phyloP scores from a whole-genome alignment of 2,888 invertebrate species.

The Microctonus brassicae region DNA sequence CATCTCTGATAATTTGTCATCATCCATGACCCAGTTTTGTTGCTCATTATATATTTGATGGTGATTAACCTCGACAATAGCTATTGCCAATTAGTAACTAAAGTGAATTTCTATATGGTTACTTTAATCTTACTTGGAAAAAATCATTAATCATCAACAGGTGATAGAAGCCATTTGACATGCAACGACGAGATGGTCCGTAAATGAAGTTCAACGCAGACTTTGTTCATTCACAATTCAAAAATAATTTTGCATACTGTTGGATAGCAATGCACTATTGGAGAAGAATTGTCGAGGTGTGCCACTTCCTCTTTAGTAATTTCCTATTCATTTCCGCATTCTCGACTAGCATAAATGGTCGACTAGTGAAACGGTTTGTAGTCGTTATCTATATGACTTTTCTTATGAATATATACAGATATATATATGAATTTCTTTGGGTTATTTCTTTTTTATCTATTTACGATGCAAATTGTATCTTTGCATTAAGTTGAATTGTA shows the following conservation, averaged over 20 bases:
- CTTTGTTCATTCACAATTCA: slow-evolving; percentile 6
- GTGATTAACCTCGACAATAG: background rate
- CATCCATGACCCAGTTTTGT: background rate
- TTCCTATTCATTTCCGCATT: slow-evolving; percentile 61
- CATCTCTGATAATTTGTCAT: background rate
- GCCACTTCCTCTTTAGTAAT: slow-evolving; percentile 59
- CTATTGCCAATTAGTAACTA: background rate
- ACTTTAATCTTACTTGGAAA: background rate
- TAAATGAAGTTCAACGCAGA: background rate
- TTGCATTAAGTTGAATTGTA: background rate
- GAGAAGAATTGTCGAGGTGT: slow-evolving; percentile 48
- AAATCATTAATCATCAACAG: background rate
- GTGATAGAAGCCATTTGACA: background rate
- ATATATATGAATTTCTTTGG: background rate
- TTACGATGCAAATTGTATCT: slow-evolving; percentile 1
- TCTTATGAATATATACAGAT: background rate
- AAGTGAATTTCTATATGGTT: background rate
- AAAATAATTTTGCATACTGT: slow-evolving; percentile 5
- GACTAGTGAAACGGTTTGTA: background rate
- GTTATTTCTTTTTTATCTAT: background rate
- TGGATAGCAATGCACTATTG: slow-evolving; percentile 6
- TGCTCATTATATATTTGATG: background rate
- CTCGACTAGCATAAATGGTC: background rate
- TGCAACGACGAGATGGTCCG: background rate
- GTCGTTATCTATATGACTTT: background rate